Base-by-base conservation (phyloP, 2,797 vertebrate species). In the Nyctalus aviator region DNA sequence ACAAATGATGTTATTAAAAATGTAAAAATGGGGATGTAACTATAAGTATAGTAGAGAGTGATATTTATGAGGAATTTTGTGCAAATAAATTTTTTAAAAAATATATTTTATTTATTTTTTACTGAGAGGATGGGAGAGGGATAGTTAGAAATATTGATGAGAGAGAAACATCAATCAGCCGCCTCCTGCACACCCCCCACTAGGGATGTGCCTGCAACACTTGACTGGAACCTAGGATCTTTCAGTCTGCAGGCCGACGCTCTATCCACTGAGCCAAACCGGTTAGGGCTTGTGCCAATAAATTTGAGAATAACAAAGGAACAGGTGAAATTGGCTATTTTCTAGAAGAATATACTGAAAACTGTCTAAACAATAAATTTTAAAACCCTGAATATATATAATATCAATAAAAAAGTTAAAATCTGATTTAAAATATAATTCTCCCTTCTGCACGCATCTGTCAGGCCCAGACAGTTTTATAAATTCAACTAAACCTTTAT, bases 371-470 rank as follows among this genome's bases (percentile, higher is more conserved):
- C n/a, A 91, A 21, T 82, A 81, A 72, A 94, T 46, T 46, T 68
- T 20, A 57, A 89, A 73, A 79, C 89, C 62, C 25, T 72, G 30
- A 77, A 50, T 69, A 82, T 13, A 59, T 15, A 25, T 27, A 84
- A 18, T 89, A 9, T 64, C 15, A 84, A 3, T 76, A 79, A 88
- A 75, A 25, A 91, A 82, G n/a, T 69, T 84, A 53, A 79, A 78
- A 77, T 81, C 10, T 62, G 77, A 23, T 81, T 87, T 73, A 85
- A 88, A 90, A 73, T 73, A 85, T 30, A 81, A 75, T 37, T 90
- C 14, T 72, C 21, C 8, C 21, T 84, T 79, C 27, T 41, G 44
- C 13, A 44, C 30, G 37, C 8, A 89, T 6, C 9, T 72, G 0
- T 85, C 10, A 69, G 50, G 35, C 17, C 55, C n/a, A 79, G 20